Base-by-base conservation (phyloP, 2,797 vertebrate genomes). In the Pachyuromys duprasi region DNA sequence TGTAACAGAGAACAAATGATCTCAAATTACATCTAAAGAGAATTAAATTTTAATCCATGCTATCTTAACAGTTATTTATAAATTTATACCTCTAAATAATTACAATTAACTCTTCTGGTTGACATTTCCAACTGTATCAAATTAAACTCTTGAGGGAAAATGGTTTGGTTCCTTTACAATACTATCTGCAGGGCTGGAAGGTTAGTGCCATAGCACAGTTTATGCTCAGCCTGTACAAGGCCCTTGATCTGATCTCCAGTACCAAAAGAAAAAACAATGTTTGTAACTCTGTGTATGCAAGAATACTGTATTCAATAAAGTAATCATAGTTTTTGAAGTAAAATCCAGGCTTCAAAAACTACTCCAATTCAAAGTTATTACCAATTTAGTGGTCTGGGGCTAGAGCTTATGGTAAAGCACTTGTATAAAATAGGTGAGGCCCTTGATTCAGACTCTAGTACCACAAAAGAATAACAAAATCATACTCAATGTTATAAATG, bases 1-100 rank as follows among this genome's bases (percentile, higher is more conserved):
- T 88, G 57, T 84, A 55, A 0, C 42, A 89, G 89, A 96, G 93
- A 97, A 69, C n/a, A 90, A 86, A 94, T 81, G 3, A 89, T 92
- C 93, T 96, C 90, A 78, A 95, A 96, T 96, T 81, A 97, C 87
- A 97, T 93, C 95, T 78, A 53, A 96, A 97, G 76, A 95, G 36
- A 96, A 96, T 72, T 45, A 95, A 84, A 93, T 95, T 95, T 97
- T 96, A 96, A 96, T 94, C 39, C 88, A 91, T 49, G 67, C 14
- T 76, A 90, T 91, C 94, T 81, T 86, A 94, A 92, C 18, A 96
- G 45, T 91, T 94, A 93, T 70, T 69, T 88, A 88, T 75, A 96
- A 94, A 93, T 93, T 89, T 94, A 82, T 86, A 89, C 67, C 75
- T 69, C 8, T 92, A 95, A 91, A 96, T 45, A 93, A 94, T 91